phyloP scores from a whole-genome alignment of 2,797 vertebrate species.

The Poeciliopsis turneri region DNA sequence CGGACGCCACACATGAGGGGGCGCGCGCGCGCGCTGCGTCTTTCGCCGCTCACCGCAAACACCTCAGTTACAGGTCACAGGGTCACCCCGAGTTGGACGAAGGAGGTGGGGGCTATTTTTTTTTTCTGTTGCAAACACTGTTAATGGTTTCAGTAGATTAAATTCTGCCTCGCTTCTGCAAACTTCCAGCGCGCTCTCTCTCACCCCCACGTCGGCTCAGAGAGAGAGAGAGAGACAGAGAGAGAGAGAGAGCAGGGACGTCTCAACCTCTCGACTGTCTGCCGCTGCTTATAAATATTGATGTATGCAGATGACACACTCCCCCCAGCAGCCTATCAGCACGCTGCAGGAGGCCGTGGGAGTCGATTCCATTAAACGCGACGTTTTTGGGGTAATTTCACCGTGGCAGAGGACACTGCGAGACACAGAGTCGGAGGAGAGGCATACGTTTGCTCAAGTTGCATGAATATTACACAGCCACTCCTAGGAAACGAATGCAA shows the following conservation, averaged over 20 bases:
- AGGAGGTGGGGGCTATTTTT: background rate
- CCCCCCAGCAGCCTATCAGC: slow-evolving; percentile 68
- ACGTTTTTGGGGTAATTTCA: slow-evolving; percentile 68
- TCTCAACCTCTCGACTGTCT: slow-evolving; percentile 62
- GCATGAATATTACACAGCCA: slow-evolving; percentile 66
- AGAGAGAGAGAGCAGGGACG: slow-evolving; percentile 14
- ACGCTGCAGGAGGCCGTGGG: slow-evolving; percentile 62
- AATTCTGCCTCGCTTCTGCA: slow-evolving; percentile 47
- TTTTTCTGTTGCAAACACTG: slow-evolving; percentile 22
- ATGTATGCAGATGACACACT: slow-evolving; percentile 75
- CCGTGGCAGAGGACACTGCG: slow-evolving; percentile 67
- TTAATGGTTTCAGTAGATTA: slow-evolving; percentile 65
- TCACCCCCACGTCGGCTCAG: slow-evolving; percentile 6
- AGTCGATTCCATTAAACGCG: slow-evolving; percentile 68
- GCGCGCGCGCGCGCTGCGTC: background rate
- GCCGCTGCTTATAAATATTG: slow-evolving; percentile 73
- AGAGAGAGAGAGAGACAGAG: no score
- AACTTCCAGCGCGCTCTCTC: slow-evolving; percentile 29
- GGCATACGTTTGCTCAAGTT: slow-evolving; percentile 44
- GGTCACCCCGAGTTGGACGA: slow-evolving; percentile 8
- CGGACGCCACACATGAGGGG: slow-evolving; percentile 16
- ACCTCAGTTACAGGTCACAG: slow-evolving; percentile 49
- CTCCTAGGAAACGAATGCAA: slow-evolving; percentile 55
- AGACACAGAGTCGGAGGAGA: slow-evolving; percentile 41
- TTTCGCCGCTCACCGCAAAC: slow-evolving; percentile 14